phyloP scores from a whole-genome alignment of 2,113 vertebrate genomes.

The Indri indri region DNA sequence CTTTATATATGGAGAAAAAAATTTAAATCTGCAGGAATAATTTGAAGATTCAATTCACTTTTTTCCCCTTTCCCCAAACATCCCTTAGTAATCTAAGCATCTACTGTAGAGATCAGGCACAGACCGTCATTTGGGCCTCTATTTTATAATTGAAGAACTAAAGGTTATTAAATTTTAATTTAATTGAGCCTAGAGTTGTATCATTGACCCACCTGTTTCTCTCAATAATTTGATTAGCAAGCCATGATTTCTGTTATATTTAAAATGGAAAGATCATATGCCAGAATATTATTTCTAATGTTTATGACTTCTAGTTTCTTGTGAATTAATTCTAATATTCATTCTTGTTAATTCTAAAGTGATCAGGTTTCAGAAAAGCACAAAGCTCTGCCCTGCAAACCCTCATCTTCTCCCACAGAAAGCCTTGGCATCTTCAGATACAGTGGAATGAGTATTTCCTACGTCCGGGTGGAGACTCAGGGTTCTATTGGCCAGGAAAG shows the following conservation, averaged over 20 bases:
- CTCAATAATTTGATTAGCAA: conserved; percentile 43
- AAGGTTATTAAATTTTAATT: conserved; percentile 46
- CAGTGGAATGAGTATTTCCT: background rate
- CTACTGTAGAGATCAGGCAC: background rate
- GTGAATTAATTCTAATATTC: background rate
- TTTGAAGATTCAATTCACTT: background rate
- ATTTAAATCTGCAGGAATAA: background rate
- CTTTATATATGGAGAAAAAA: background rate
- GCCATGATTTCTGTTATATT: conserved; percentile 2
- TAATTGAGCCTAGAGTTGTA: background rate
- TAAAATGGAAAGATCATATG: conserved; percentile 15
- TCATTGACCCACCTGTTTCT: background rate
- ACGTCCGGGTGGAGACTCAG: background rate
- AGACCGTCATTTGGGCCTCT: background rate
- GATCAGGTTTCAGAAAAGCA: conserved; percentile 19
- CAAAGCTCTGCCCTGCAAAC: background rate
- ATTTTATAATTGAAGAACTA: background rate
- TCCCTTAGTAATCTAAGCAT: background rate
- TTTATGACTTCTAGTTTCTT: conserved; percentile 28
- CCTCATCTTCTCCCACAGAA: background rate
- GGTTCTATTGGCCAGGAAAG: background rate
- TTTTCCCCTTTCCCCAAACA: background rate
- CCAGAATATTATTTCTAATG: conserved; percentile 3
- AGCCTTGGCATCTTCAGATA: background rate
- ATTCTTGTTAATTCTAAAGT: conserved; percentile 39